Percentiles rank a stretch among this genome's conserved stretches.
These are phyloP conservation scores for Gambusia affinis DNA, from an alignment of 2,113 vertebrate genomes.

Conservation along the genomic window DNA sequence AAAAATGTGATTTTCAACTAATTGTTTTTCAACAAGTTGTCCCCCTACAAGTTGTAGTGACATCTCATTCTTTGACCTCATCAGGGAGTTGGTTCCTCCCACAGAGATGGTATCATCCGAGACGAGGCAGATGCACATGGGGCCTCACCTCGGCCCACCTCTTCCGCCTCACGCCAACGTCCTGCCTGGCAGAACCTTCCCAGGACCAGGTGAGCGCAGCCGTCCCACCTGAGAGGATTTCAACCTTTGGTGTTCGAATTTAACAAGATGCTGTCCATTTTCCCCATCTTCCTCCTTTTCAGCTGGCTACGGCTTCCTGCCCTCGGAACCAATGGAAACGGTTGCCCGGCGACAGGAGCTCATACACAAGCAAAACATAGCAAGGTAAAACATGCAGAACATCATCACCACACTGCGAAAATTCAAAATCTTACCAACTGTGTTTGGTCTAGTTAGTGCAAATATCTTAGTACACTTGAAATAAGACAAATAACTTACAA, in stretches of 20 bases:
- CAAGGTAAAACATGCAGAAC: constrained; percentile 82
- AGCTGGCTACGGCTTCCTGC: constrained; percentile 87
- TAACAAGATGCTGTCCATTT: constrained; percentile 3
- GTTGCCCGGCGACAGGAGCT: constrained; percentile 91
- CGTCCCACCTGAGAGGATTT: background rate
- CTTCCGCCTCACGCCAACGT: constrained; percentile 80
- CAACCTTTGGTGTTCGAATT: background rate
- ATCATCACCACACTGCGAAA: constrained; percentile 15
- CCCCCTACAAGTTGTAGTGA: background rate
- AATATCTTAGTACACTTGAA: too few relatives aligned
- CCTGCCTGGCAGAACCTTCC: constrained; percentile 80
- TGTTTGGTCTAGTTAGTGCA: too few relatives aligned
- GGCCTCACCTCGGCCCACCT: constrained; percentile 83
- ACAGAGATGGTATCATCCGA: constrained; percentile 86
- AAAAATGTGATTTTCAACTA: background rate
- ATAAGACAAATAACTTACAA: too few relatives aligned
- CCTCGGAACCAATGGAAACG: constrained; percentile 89
- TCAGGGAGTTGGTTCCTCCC: constrained; percentile 86
- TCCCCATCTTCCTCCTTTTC: constrained; percentile 6
- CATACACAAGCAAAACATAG: constrained; percentile 92
- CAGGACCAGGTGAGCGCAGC: constrained; percentile 78
- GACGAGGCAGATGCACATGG: constrained; percentile 86
- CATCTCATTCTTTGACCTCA: background rate
- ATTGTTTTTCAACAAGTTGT: background rate
- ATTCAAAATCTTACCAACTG: background rate